Evolutionary conservation across 2,797 vertebrate species (phyloP).

Genomic region (Pagetopsis macropterus): DNA sequence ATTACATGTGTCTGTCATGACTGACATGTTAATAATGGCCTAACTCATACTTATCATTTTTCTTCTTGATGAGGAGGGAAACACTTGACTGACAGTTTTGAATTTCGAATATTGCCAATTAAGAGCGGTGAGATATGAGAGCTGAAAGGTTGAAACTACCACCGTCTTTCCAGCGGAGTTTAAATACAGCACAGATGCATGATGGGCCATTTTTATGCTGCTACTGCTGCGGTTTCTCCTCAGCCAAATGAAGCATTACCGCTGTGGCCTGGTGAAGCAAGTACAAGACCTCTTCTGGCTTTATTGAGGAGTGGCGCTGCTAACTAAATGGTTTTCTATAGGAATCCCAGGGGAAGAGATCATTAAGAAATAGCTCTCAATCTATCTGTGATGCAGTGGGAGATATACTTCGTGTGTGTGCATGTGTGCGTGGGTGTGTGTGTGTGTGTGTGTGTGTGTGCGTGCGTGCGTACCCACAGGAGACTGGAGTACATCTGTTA

Average conservation of each 20-base stretch:
- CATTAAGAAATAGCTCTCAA: slow-evolving; percentile 69
- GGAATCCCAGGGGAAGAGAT: slow-evolving; percentile 62
- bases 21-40: slow-evolving; percentile 20
- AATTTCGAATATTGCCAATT: slow-evolving; percentile 24
- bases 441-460: slow-evolving; percentile 12
- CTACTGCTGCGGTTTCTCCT: slow-evolving; percentile 40
- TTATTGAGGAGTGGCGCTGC: slow-evolving; percentile 58
- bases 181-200: slow-evolving; percentile 53
- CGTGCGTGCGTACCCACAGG: slow-evolving; percentile 24
- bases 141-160: slow-evolving; percentile 25
- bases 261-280: slow-evolving; percentile 57
- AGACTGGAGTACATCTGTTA: slow-evolving; percentile 64
- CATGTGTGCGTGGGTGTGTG: slow-evolving; percentile 20
- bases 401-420: slow-evolving; percentile 30
- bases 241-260: slow-evolving; percentile 56
- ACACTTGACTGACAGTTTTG: slow-evolving; percentile 33
- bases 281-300: slow-evolving; percentile 67
- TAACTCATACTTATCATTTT: not conserved
- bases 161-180: slow-evolving; percentile 29
- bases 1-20: slow-evolving; percentile 19
- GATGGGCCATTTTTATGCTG: slow-evolving; percentile 19
- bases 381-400: slow-evolving; percentile 53
- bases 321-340: slow-evolving; percentile 74
- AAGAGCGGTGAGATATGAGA: slow-evolving; percentile 16
- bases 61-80: not conserved